Evolutionary conservation across 2,113 vertebrate species (phyloP).

Genomic region (Forbesichthys papilliferus): DNA sequence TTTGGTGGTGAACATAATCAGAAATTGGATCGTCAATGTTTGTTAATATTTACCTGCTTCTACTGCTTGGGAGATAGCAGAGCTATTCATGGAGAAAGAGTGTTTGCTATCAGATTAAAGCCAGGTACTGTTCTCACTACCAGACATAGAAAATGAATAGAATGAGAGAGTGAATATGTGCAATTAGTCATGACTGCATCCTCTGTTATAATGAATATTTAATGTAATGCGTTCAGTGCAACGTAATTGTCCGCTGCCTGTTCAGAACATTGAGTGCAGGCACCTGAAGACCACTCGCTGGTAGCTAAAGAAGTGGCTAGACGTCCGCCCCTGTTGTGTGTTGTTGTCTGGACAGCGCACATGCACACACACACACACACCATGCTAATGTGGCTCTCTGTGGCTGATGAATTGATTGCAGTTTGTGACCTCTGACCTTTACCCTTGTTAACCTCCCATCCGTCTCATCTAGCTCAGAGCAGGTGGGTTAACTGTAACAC

Average conservation of each 20-base stretch:
- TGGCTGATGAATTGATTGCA: conserved; percentile 64
- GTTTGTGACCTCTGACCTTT: conserved; percentile 68
- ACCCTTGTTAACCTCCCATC: conserved; percentile 44
- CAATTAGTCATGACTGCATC: not conserved
- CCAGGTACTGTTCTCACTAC: not conserved
- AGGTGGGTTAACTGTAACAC: conserved; percentile 58
- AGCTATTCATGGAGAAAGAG: not conserved
- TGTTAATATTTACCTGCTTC: conserved; percentile 13
- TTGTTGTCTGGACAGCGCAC: not conserved
- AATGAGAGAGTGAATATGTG: not conserved
- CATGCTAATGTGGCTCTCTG: conserved; percentile 16
- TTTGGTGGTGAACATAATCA: conserved; percentile 3
- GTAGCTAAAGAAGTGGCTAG: not conserved
- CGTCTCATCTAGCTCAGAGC: conserved; percentile 26
- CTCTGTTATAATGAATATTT: too few species aligned
- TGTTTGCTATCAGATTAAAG: not conserved
- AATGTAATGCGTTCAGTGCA: too few species aligned
- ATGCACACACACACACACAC: conserved; percentile 13
- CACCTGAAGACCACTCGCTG: not conserved
- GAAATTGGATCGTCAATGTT: not conserved
- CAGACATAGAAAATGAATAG: not conserved
- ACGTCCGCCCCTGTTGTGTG: conserved; percentile 22
- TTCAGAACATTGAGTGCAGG: not conserved
- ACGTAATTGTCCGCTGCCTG: not conserved
- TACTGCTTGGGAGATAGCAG: not conserved